Conservation (phyloP, 2,797 vertebrate genomes). For the Sebastiscus albofasciatus region DNA sequence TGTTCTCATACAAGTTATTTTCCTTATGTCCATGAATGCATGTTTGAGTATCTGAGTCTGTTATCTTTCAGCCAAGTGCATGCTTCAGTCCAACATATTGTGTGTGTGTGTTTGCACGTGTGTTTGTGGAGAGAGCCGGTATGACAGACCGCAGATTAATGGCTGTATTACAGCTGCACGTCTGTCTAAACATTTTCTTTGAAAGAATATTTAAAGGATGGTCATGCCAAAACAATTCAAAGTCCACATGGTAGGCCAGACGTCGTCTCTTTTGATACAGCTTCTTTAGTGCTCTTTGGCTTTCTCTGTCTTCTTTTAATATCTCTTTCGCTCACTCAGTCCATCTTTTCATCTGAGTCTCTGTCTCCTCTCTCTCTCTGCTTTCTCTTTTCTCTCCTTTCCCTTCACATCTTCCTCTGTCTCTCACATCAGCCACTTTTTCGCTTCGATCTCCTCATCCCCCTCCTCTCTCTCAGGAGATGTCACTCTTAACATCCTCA, state of each 20-base stretch:
- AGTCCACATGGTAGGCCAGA: slow-evolving; percentile 48
- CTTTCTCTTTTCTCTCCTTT: not conserved
- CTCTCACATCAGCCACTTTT: not conserved
- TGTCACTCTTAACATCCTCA: slow-evolving; percentile 72
- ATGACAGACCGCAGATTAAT: slow-evolving; percentile 60
- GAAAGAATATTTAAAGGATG: slow-evolving; percentile 54
- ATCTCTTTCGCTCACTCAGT: slow-evolving; percentile 27
- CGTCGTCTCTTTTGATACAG: slow-evolving; percentile 18
- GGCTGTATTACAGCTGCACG: slow-evolving; percentile 46
- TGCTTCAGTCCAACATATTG: slow-evolving; percentile 10
- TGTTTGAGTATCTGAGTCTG: not conserved
- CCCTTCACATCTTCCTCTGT: not conserved
- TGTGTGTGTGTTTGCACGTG: not conserved
- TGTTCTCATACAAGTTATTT: not conserved
- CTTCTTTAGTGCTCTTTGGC: slow-evolving; percentile 21
- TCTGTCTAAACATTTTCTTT: slow-evolving; percentile 77
- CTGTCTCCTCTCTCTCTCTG: not conserved
- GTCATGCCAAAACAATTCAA: slow-evolving; percentile 55
- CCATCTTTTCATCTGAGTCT: slow-evolving; percentile 18
- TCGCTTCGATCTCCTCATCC: not conserved
- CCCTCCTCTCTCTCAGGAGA: slow-evolving; percentile 19
- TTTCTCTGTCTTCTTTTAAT: not conserved
- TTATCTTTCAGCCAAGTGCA: not conserved
- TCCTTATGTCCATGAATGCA: not conserved
- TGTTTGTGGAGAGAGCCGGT: slow-evolving; percentile 26